Evolutionary conservation across 92 coral and sea anemone species (phyloP), one percentile per base, ranked within the genome.

Genomic region (Palythoa grandis): DNA sequence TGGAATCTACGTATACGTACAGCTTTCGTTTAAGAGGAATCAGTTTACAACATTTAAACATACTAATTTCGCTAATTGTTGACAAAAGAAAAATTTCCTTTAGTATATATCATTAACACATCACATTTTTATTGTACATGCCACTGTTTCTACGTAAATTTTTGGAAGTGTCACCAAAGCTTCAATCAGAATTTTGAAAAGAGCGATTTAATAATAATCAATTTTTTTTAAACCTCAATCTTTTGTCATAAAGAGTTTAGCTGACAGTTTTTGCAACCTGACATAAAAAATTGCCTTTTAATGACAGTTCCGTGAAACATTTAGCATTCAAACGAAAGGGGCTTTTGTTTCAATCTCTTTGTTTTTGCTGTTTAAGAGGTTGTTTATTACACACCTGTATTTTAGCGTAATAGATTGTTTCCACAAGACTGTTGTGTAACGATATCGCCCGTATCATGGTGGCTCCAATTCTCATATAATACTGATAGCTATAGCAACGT

Each of bases 391-490:
- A 78, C 56, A 78, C 24, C 83, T 78, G 83, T n/a, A 25, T 12
- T 10, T 78, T 80, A 60, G 22, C 74, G 23, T 67, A 66, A 80
- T 74, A 80, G 40, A 80, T 80, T 74, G 47, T 80, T 80, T 80
- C 66, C 75, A 80, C 85, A 38, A 10, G 24, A 52, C 14, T 37
- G 10, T 11, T 76, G 52, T 29, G 63, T 76, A 11, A 29, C 16
- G 47, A 19, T 65, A 40, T 43, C 70, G 39, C 6, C 25, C 50
- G 25, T 15, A 7, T 47, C 24, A 15, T 43, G 50, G 50, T 43
- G 50, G 50, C 9, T 43, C 35, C 9, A 43, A 43, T 43, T 43
- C 50, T 43, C 50, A 40, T 15, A 3, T 4, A 25, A 22, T 70
- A 47, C 13, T 12, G 2, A 79, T 65, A 43, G n/a, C 85, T 80